Evolutionary conservation across 2,888 invertebrate species (phyloP).

Genomic region (Chymomyza amoena): DNA sequence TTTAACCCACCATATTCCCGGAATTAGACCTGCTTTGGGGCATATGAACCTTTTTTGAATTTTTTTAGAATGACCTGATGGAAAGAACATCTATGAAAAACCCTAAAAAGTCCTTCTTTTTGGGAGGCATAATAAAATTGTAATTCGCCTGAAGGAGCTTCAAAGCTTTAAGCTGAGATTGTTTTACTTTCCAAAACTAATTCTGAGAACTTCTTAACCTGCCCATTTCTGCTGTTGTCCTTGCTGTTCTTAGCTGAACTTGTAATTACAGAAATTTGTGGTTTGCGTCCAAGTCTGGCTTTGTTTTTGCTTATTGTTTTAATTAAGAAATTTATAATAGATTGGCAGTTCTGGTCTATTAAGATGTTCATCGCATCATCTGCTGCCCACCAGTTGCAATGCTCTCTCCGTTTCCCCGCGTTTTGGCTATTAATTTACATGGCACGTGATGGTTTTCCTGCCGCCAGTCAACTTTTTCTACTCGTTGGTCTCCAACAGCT

Average conservation of each 20-base stretch:
- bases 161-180: too few species aligned
- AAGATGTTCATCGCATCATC: constrained; percentile 37
- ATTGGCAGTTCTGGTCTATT: constrained; percentile 42
- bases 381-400: constrained; percentile 25
- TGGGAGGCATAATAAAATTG: too few species aligned
- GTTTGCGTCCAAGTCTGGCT: constrained; percentile 19
- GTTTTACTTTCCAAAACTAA: too few species aligned
- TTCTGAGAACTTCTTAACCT: too few species aligned
- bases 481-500: constrained; percentile 1
- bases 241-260: neutral
- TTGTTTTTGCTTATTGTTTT: constrained; percentile 61
- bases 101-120: too few species aligned
- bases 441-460: constrained; percentile 6
- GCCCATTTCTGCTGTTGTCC: too few species aligned
- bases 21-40: too few species aligned
- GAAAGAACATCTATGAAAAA: too few species aligned
- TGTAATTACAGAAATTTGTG: constrained; percentile 68
- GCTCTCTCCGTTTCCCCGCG: constrained; percentile 14
- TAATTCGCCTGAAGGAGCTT: too few species aligned
- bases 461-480: constrained; percentile 5
- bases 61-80: too few species aligned
- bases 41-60: too few species aligned
- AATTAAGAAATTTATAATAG: constrained; percentile 62
- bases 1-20: too few species aligned
- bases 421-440: constrained; percentile 6